These are phyloP conservation scores for Gymnosoma rotundatum DNA, from an alignment of 2,888 invertebrate genomes.

Conservation along the genomic window DNA sequence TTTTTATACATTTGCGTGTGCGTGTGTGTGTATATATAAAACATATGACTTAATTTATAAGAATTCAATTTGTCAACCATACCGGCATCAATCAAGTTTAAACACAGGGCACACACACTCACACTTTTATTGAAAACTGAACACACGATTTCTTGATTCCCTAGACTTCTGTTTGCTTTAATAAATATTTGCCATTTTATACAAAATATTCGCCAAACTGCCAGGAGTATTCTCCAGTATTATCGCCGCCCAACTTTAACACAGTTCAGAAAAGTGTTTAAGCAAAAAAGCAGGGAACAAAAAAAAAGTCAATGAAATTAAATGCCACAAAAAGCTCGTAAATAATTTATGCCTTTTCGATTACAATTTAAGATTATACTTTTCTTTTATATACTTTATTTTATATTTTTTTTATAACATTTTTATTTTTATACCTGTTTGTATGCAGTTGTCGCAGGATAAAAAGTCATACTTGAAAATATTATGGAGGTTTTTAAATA, in stretches of 20 bases:
- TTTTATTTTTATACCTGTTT: conserved; percentile 8
- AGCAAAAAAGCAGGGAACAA: not conserved
- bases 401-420: not conserved
- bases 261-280: conserved; percentile 24
- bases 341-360: conserved; percentile 70
- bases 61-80: conserved; percentile 70
- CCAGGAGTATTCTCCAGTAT: not conserved
- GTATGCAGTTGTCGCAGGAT: conserved; percentile 27
- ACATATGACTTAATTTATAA: conserved; percentile 69
- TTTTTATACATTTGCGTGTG: conserved; percentile 2
- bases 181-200: not conserved
- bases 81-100: conserved; percentile 64
- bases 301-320: conserved; percentile 65
- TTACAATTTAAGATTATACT: conserved; percentile 69
- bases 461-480: conserved; percentile 42
- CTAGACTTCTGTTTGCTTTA: not conserved
- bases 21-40: conserved; percentile 15
- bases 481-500: not conserved
- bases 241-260: conserved; percentile 4
- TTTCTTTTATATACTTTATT: conserved; percentile 51
- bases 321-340: conserved; percentile 69
- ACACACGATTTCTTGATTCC: not conserved
- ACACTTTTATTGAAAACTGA: conserved; percentile 17
- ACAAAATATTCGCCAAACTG: not conserved
- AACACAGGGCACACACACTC: conserved; percentile 13